Evolutionary conservation across 2,113 vertebrate species (phyloP).

Genomic region (Thunnus maccoyii): DNA sequence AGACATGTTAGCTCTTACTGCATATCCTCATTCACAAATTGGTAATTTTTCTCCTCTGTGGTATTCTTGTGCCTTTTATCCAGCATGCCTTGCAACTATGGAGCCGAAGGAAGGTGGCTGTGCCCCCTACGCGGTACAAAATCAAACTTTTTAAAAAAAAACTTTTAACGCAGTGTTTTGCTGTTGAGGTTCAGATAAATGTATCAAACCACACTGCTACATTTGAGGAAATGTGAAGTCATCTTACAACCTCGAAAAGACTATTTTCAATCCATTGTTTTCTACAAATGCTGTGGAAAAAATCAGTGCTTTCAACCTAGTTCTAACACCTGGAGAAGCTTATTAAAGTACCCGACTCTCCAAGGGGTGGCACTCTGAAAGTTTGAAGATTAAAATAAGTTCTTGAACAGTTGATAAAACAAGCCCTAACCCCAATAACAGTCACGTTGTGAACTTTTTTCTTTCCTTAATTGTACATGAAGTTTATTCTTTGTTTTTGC

Average conservation of each 20-base stretch:
- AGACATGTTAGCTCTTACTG: no score
- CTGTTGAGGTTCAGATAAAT: not conserved
- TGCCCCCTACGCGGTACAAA: no score
- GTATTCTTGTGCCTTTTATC: no score
- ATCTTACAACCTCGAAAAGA: not conserved
- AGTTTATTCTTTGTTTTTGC: constrained; percentile 1
- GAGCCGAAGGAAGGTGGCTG: no score
- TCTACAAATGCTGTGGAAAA: constrained; percentile 9
- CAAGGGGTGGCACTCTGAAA: constrained; percentile 12
- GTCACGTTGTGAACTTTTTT: constrained; percentile 5
- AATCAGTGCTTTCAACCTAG: not conserved
- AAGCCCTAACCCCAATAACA: not conserved
- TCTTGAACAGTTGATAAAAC: not conserved
- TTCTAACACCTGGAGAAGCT: constrained; percentile 35
- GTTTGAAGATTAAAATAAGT: constrained; percentile 20
- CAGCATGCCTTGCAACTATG: no score
- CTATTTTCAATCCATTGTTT: not conserved
- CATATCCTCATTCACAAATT: no score
- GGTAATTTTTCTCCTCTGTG: no score
- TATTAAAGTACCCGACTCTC: constrained; percentile 21
- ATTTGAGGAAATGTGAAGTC: not conserved
- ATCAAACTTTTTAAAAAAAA: no score
- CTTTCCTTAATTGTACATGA: not conserved
- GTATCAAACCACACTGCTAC: not conserved
- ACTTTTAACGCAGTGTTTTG: not conserved